Base-by-base conservation (phyloP, 2,113 vertebrate genomes). In the Malaclemys terrapin region DNA sequence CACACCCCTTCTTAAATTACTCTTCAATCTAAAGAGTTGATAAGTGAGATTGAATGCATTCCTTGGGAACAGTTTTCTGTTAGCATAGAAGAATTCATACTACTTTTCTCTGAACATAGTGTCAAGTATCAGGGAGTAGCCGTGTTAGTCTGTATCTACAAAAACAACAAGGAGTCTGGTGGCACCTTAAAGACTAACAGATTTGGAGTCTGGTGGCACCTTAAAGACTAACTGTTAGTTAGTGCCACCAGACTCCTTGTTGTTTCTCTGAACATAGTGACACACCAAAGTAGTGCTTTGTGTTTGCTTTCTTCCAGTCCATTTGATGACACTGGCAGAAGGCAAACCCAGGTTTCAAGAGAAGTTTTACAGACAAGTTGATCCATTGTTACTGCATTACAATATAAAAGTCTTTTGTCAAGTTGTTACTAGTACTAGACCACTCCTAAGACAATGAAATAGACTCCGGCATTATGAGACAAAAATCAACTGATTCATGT, bases 251-350 rank as follows among this genome's bases (percentile, higher is more conserved):
- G n/a, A n/a, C n/a, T n/a, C n/a, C n/a, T n/a, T n/a, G n/a, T n/a
- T n/a, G n/a, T 52, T 12, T 56, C 25, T 72, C 27, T 80, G 56
- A 88, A 84, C 7, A 20, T 53, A 84, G 13, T 25, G 25, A 88
- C 16, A 91, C 29, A 47, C 4, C 6, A 56, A 1, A 24, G 38
- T 45, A 17, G n/a, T n/a, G 17, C 49, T 88, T 38, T 38, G 52
- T 35, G 91, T 7, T 42, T 45, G n/a, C 45, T 90, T 90, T 93
- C 89, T 38, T 24, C n/a, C 88, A 88, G 47, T 88, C 47, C 19
- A 27, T 47, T 54, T 72, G 29, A 80, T 50, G 62, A 79, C 57
- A 80, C 10, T 45, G 82, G n/a, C 52, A 89, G 42, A 19, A 94
- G 56, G 56, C 49, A 84, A 72, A n/a, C 83, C 76, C 76, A 49